phyloP scores from a whole-genome alignment of 2,113 vertebrate genomes.

The Festucalex cinctus region DNA sequence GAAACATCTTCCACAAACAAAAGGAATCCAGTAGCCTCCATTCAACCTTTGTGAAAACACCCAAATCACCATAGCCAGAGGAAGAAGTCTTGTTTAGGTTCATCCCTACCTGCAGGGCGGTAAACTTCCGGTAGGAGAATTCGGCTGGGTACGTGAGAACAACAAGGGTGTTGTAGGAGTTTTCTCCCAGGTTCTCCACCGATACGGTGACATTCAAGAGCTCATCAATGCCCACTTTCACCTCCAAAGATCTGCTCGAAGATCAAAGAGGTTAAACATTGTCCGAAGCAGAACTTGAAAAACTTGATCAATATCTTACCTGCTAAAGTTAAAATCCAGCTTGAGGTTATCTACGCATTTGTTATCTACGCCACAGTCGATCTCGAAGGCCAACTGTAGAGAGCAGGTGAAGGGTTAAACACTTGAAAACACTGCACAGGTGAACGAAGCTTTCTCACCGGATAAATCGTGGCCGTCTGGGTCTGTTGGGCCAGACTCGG shows the following conservation, averaged over 20 bases:
- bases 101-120: constrained; percentile 54
- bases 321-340: constrained; percentile 73
- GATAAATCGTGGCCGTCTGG: constrained; percentile 29
- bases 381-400: constrained; percentile 79
- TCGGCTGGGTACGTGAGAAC: constrained; percentile 70
- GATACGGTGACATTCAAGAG: constrained; percentile 69
- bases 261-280: not conserved
- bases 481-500: constrained; percentile 47
- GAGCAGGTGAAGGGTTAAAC: not conserved
- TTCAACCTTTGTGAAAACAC: not conserved
- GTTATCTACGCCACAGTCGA: constrained; percentile 77
- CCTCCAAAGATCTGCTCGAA: constrained; percentile 44
- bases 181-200: constrained; percentile 74
- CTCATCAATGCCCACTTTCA: constrained; percentile 73
- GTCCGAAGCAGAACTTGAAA: too few relatives aligned
- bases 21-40: not conserved
- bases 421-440: not conserved
- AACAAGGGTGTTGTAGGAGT: constrained; percentile 75
- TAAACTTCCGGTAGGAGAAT: constrained; percentile 72
- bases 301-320: constrained; percentile 52
- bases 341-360: constrained; percentile 75
- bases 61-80: too few relatives aligned
- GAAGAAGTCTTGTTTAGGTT: not conserved
- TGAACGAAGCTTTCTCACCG: constrained; percentile 41
- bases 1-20: too few relatives aligned